Base-by-base conservation (phyloP, 2,797 vertebrate genomes). In the Ctenopoma kingsleyae region DNA sequence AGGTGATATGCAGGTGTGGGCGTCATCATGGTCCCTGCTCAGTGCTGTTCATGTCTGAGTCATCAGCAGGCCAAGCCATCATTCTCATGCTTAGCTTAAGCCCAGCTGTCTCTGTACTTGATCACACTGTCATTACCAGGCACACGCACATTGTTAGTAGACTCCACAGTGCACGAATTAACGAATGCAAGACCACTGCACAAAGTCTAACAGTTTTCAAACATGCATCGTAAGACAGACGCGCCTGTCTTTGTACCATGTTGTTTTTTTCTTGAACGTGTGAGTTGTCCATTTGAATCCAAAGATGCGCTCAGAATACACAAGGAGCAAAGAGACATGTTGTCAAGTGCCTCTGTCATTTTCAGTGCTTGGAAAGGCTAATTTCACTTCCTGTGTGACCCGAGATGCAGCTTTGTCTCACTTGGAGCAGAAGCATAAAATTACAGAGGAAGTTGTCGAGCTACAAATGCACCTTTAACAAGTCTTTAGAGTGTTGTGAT, bases 1-100 rank as follows among this genome's bases (percentile, higher is more conserved):
- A 87, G 88, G 84, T 91, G 88, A 84, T 83, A 81, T 78, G 62
- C 62, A 84, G 73, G 72, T 85, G 87, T 67, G 80, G 78, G 80
- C 4, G 59, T 74, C 40, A 6, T 67, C 22, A 32, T 12, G 2
- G 74, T 61, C 52, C 56, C 32, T 57, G 56, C 71, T 74, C 55
- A 40, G 17, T 64, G 52, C 66, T 43, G 57, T 66, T 68, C 48
- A 57, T 68, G 57, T 82, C 54, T 89, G 88, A 91, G 80, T 91
- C 87, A 87, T 82, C 79, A 19, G 32, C 63, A 51, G 71, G 67
- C 67, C 60, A 9, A 71, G 73, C 78, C 65, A 51, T 78, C 62
- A 47, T 78, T 67, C 67, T 72, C 54, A 43, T 78, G 62, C 72
- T 80, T 49, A 71, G 51, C 65, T 81, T 82, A 76, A 86, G 72